phyloP scores from a whole-genome alignment of 2,113 vertebrate genomes.

The Stercorarius parasiticus region DNA sequence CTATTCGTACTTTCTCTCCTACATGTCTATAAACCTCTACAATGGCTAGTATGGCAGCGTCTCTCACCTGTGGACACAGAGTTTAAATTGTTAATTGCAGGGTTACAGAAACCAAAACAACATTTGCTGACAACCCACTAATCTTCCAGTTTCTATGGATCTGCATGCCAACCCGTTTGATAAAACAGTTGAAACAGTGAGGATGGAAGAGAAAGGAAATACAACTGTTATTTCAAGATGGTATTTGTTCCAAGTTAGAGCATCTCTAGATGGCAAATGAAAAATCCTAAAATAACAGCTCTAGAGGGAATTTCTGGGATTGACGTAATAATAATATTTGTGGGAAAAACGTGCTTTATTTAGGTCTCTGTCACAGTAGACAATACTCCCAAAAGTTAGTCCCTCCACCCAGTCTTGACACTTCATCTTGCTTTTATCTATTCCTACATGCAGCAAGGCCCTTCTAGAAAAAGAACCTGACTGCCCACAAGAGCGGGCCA shows the following conservation, averaged over 20 bases:
- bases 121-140: neutral
- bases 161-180: neutral
- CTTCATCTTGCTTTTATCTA: neutral
- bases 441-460: neutral
- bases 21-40: constrained; percentile 93
- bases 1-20: constrained; percentile 86
- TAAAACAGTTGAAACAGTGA: neutral
- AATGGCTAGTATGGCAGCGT: constrained; percentile 83
- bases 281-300: neutral
- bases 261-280: neutral
- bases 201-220: neutral
- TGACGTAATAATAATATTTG: neutral
- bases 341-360: neutral
- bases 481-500: neutral
- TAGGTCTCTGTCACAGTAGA: neutral
- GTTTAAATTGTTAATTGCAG: neutral
- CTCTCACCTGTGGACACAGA: constrained; percentile 83
- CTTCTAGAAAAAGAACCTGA: neutral
- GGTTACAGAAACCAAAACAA: neutral
- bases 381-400: neutral
- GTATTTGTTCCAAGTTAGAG: neutral
- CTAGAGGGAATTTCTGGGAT: neutral
- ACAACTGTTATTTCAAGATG: neutral
- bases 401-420: neutral
- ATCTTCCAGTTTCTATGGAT: neutral